Evolutionary conservation across 2,888 invertebrate genomes (phyloP).

Genomic region (Athripsodes cinereus): DNA sequence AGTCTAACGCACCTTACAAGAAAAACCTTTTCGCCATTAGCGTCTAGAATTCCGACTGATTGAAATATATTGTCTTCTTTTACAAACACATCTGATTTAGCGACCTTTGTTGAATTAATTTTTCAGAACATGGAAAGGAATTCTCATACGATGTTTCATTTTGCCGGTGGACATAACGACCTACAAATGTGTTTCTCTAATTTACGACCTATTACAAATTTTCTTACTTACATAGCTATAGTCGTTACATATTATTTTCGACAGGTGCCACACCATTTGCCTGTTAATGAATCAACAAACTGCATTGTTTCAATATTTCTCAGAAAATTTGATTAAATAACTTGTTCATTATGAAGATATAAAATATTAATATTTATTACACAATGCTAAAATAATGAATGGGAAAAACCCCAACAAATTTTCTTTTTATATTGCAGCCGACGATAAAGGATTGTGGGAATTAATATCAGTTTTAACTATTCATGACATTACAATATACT

Average conservation of each 20-base stretch:
- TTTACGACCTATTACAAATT: slow-evolving; percentile 21
- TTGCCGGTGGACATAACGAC: slow-evolving; percentile 23
- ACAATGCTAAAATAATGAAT: no score
- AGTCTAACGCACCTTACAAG: not conserved
- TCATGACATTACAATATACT: not conserved
- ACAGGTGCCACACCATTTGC: slow-evolving; percentile 16
- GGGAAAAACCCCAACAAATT: no score
- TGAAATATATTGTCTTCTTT: not conserved
- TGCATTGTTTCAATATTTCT: no score
- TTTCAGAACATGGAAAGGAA: not conserved
- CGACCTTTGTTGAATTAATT: not conserved
- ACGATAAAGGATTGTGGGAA: no score
- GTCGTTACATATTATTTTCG: slow-evolving; percentile 18
- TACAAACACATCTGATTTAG: not conserved
- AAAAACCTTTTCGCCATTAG: not conserved
- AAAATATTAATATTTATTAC: no score
- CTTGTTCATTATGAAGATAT: no score
- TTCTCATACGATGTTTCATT: slow-evolving; percentile 20
- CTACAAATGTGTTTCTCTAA: slow-evolving; percentile 26
- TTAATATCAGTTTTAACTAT: not conserved
- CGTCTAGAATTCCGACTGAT: not conserved
- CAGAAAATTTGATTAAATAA: no score
- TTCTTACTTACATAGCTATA: slow-evolving; percentile 19
- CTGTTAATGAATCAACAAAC: no score
- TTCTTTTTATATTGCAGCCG: no score